Evolutionary conservation across 2,888 invertebrate genomes (phyloP), one percentile per base, ranked within the genome.

Genomic region (Apamea sordens): DNA sequence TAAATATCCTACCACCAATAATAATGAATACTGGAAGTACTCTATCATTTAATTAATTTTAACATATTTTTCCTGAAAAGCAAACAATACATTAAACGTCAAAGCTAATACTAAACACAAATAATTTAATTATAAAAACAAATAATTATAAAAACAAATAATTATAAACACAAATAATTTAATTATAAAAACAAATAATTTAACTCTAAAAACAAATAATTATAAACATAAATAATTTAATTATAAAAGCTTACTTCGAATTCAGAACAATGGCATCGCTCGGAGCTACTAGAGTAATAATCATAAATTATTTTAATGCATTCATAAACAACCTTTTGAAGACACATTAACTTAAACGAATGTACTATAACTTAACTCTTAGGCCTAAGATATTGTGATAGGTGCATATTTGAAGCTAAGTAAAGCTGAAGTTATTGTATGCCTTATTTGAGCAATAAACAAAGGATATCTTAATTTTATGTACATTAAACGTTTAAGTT

Each of bases 301-400:
- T 67, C 72, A 74, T 86, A 85, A 77, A 79, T 79, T 36, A 83
- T 77, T 73, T 77, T 68, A 80, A 83, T 77, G 76, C 73, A 64
- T 86, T 61, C 80, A 67, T 86, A 77, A 86, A 85, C 63, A 68
- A 73, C 70, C 36, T 59, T 85, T 85, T 83, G 75, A 86, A 83
- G 75, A 80, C 74, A 80, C 80, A 75, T 86, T 85, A 75, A 77
- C 64, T 71, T 63, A 76, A 83, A 79, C 18, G 71, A 74, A 85
- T 79, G 76, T 47, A 50, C 65, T 76, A 56, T 76, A 76, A 74
- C 36, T 82, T 71, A 68, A n/a, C 28, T 64, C 74, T 74, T 41
- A 76, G 74, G 83, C 50, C 21, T 76, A 69, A 85, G 73, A 68
- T 86, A 86, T 65, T n/a, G 53, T 61, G 69, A 72, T 74, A 68